A percentile compares a stretch with the other conserved stretches of the same genome.
These are phyloP conservation scores for Volucella inanis DNA, from an alignment of 2,888 invertebrate genomes.

Conservation along the genomic window DNA sequence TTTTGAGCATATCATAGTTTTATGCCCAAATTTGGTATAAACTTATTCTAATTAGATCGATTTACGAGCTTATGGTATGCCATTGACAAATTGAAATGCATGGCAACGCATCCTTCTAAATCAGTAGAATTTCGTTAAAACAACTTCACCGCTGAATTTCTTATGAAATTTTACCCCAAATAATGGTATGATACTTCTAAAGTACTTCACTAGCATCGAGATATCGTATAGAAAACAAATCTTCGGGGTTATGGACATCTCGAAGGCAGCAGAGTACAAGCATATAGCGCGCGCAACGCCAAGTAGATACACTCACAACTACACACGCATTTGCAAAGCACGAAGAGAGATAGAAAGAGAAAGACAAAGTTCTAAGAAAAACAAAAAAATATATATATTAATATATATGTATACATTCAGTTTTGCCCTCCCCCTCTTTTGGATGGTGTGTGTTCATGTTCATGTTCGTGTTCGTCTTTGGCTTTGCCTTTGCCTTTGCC, in stretches of 20 bases:
- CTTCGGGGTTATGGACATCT: conserved; percentile 72
- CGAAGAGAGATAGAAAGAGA: conserved; percentile 27
- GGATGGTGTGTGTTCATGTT: not conserved
- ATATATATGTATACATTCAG: conserved; percentile 30
- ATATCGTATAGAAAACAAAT: conserved; percentile 67
- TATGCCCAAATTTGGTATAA: not conserved
- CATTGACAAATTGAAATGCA: not conserved
- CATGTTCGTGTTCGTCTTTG: not conserved
- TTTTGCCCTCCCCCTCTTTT: conserved; percentile 24
- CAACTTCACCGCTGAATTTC: conserved; percentile 78
- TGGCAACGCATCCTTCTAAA: not conserved
- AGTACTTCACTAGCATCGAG: conserved; percentile 55
- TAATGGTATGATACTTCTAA: conserved; percentile 81
- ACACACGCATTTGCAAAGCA: conserved; percentile 15
- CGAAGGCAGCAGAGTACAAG: conserved; percentile 40
- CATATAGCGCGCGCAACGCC: conserved; percentile 72
- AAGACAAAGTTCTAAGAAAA: conserved; percentile 43
- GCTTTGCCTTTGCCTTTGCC: conserved; percentile 2
- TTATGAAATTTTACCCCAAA: conserved; percentile 82
- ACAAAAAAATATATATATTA: conserved; percentile 36
- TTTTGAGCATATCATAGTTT: too few relatives aligned
- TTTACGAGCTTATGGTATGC: not conserved
- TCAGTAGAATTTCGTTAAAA: conserved; percentile 15
- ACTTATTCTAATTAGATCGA: conserved; percentile 13
- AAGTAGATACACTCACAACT: conserved; percentile 42